Base-by-base conservation (phyloP, 2,888 invertebrate genomes). In the Thereva nobilitata region DNA sequence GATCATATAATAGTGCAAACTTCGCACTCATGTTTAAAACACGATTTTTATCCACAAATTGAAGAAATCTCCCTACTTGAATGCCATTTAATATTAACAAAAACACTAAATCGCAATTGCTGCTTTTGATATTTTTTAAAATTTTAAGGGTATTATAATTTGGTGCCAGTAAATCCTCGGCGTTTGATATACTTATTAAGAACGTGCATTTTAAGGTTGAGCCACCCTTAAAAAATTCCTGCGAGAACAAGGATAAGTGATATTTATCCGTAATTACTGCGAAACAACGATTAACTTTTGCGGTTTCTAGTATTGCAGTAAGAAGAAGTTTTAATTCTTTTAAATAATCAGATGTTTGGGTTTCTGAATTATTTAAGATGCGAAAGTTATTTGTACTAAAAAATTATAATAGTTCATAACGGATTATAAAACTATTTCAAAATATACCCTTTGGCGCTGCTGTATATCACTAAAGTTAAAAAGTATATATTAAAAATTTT, bases 21-120 rank as follows among this genome's bases (percentile, higher is more conserved):
- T 87, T 88, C 0, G 88, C 87, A 74, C 87, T 84, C 0, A 90
- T 88, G 75, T 91, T 86, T 50, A 93, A 76, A 23, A 90, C 80
- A 5, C 91, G 84, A 76, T 77, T 88, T 86, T 86, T 85, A 76
- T 92, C 90, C 0, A 88, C 85, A 77, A 88, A 92, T 73, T 82
- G 80, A n/a, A 93, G 76, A 38, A 93, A 82, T 68, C 88, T 81
- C 0, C 86, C 80, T 1, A 86, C 83, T 82, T 92, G 89, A 57
- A 86, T 75, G 0, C 88, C 92, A 78, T 92, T 92, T 0, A 90
- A 82, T 34, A 92, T 78, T 7, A 92, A 82, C 68, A 92, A 86
- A 40, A 91, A 78, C 74, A 91, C 90, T 4, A 87, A 80, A 73
- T 88, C 86, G 75, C 93, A 93, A 34, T 89, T 87, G 61, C 86